These are phyloP conservation scores for Anticlea derivata DNA, from an alignment of 2,888 invertebrate species.

Conservation along the genomic window DNA sequence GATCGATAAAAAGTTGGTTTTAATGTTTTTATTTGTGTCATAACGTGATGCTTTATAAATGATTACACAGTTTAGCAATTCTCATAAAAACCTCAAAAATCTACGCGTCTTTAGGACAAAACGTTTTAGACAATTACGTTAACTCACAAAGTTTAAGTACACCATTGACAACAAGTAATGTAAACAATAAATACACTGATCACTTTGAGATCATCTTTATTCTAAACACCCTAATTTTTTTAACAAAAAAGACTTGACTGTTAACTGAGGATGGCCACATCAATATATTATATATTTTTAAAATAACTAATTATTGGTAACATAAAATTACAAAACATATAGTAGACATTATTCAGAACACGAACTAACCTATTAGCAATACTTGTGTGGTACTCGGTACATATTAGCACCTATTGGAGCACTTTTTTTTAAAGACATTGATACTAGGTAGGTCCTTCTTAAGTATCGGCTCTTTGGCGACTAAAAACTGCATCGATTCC, in stretches of 20 bases:
- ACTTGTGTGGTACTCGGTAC: slow-evolving; percentile 34
- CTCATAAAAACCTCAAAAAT: slow-evolving; percentile 31
- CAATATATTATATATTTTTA: slow-evolving; percentile 50
- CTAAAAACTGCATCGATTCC: slow-evolving; percentile 58
- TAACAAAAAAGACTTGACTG: slow-evolving; percentile 59
- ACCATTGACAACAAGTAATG: slow-evolving; percentile 71
- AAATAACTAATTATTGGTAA: slow-evolving; percentile 68
- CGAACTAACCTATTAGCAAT: slow-evolving; percentile 37
- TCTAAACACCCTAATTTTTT: slow-evolving; percentile 70
- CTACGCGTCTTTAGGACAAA: slow-evolving; percentile 34
- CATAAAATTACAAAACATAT: slow-evolving; percentile 63
- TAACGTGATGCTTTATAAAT: too few relatives aligned
- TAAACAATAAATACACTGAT: slow-evolving; percentile 81
- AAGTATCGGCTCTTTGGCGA: slow-evolving; percentile 71
- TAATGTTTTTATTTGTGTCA: too few relatives aligned
- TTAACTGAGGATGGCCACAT: slow-evolving; percentile 74
- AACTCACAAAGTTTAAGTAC: slow-evolving; percentile 68
- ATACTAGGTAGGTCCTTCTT: too few relatives aligned
- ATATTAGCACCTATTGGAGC: slow-evolving; percentile 24
- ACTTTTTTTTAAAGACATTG: slow-evolving; percentile 21
- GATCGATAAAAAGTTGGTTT: too few relatives aligned
- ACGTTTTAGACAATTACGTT: slow-evolving; percentile 32
- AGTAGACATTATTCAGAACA: slow-evolving; percentile 45
- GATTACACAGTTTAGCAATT: background rate
- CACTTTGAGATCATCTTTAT: slow-evolving; percentile 80